These are phyloP conservation scores for Andrena chrysosceles DNA, from an alignment of 2,888 invertebrate genomes.

Conservation along the genomic window DNA sequence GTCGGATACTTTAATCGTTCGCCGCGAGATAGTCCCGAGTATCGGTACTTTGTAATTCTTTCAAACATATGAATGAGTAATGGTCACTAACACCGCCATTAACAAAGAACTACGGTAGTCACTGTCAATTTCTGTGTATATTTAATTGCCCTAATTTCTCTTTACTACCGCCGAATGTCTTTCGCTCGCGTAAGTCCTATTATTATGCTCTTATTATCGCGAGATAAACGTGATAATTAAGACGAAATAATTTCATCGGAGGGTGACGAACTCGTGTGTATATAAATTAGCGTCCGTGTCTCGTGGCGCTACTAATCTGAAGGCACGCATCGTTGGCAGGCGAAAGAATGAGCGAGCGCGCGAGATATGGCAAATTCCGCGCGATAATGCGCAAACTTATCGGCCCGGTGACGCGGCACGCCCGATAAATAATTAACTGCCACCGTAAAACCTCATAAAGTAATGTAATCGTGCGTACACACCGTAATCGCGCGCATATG, in stretches of 20 bases:
- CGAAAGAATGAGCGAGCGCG: slow-evolving; percentile 35
- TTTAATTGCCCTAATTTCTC: background rate
- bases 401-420: slow-evolving; percentile 23
- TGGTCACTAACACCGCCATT: too few species aligned
- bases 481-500: slow-evolving; percentile 50
- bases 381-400: slow-evolving; percentile 53
- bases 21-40: background rate
- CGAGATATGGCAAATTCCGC: slow-evolving; percentile 53
- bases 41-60: background rate
- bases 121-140: background rate
- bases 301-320: slow-evolving; percentile 27
- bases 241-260: slow-evolving; percentile 41
- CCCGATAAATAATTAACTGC: slow-evolving; percentile 61
- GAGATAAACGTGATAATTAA: slow-evolving; percentile 41
- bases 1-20: slow-evolving; percentile 44
- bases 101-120: background rate
- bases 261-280: slow-evolving; percentile 27
- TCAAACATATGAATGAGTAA: background rate
- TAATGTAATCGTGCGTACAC: slow-evolving; percentile 40
- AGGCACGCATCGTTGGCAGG: slow-evolving; percentile 17
- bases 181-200: background rate
- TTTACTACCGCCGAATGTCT: background rate
- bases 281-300: slow-evolving; percentile 34
- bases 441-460: slow-evolving; percentile 39
- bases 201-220: background rate